Base-by-base conservation (phyloP, 2,888 invertebrate species). In the Parnassius glacialis region DNA sequence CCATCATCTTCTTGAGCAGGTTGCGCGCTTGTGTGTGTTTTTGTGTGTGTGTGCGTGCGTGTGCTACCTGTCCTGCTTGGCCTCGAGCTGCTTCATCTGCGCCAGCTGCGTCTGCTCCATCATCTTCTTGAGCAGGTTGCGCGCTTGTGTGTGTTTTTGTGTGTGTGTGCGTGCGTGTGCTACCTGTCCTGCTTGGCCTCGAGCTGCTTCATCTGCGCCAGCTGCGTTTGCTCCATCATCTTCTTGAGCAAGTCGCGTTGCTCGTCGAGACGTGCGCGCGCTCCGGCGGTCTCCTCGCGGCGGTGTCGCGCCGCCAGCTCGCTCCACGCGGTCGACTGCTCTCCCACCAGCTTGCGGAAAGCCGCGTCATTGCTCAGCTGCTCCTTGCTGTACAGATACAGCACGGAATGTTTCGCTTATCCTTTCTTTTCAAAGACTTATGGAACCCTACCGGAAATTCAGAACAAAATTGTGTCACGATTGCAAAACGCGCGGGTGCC, bases 281-380 rank as follows among this genome's bases (percentile, higher is more conserved):
- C 93, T 85, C 97, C 93, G 64, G 95, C 95, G 94, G 96, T 96
- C 81, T 96, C 95, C 90, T 96, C 96, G 65, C 94, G 94, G 67
- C 96, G 93, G 71, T 97, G 98, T 50, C 95, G 92, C 66, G 95
- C 95, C 72, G 97, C 95, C 92, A 99, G 94, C 75, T 96, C 96
- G 64, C 97, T 96, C 99, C 99, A 99, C 74, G 99, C 97, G 12
- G 94, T 92, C 9, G 98, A 98, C 90, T 99, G 99, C 69, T 98
- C 98, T 48, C 94, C 94, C 42, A 99, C 98, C 59, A 98, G 92
- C 74, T 95, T 94, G 68, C 96, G 95, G 72, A 97, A 95, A 1
- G 93, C 90, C 0, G 95, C 94, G 86, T 97, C 97, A 73, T 93
- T 94, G 71, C 94, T 94, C 11, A 97, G 92, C 79, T 97, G 97